Percentiles rank a stretch among this genome's conserved stretches.
These are phyloP conservation scores for Caenorhabditis plicata DNA, from an alignment of 2,888 invertebrate species.

Conservation along the genomic window DNA sequence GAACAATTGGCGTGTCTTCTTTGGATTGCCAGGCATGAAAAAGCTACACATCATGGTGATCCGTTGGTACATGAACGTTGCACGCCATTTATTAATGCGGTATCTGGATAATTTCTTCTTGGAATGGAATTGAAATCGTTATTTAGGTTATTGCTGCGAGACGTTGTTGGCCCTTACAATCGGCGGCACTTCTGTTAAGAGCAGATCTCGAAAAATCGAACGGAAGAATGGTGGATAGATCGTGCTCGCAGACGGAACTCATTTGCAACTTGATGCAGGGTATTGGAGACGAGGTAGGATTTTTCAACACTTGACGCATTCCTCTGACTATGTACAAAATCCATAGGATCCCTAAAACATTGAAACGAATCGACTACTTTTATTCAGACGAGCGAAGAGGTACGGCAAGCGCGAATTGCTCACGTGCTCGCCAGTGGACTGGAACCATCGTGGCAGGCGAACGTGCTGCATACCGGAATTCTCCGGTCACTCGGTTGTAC, in stretches of 20 bases:
- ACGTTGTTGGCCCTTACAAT: conserved; percentile 78
- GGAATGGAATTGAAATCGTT: background rate
- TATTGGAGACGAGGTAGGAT: conserved; percentile 28
- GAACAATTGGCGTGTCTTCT: conserved; percentile 76
- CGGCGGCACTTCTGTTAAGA: conserved; percentile 77
- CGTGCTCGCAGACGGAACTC: conserved; percentile 67
- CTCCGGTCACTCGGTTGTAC: conserved; percentile 63
- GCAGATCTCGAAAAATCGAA: conserved; percentile 79
- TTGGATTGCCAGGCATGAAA: conserved; percentile 74
- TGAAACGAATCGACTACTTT: background rate
- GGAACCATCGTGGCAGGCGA: conserved; percentile 53
- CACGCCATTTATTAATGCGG: conserved; percentile 74
- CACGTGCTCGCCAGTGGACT: conserved; percentile 37
- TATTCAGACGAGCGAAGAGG: background rate
- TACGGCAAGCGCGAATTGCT: background rate
- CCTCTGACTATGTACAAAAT: no score
- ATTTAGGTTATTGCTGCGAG: conserved; percentile 72
- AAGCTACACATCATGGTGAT: conserved; percentile 77
- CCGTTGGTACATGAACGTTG: conserved; percentile 81
- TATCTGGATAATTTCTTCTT: conserved; percentile 7
- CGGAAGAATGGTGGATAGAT: conserved; percentile 82
- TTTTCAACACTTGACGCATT: no score
- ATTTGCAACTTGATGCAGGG: conserved; percentile 51
- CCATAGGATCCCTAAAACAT: background rate
- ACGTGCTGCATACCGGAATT: conserved; percentile 47